These are phyloP conservation scores for Diacarnus erythraeanus DNA, from an alignment of 37 sponge, comb jelly and placozoan genomes.

Conservation along the genomic window DNA sequence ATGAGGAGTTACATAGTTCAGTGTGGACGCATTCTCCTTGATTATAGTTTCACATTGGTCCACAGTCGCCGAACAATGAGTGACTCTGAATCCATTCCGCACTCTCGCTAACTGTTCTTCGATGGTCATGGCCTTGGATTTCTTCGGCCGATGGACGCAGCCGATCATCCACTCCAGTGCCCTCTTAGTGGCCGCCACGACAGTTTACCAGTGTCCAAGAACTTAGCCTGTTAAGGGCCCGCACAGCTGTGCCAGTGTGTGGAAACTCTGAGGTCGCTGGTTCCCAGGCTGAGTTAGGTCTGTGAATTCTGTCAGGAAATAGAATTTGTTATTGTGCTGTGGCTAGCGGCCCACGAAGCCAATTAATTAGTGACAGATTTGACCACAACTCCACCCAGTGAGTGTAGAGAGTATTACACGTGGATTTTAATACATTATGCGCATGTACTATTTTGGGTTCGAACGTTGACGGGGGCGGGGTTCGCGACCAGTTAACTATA, in stretches of 20 bases:
- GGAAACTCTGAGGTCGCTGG: background rate
- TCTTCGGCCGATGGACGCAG: slow-evolving; percentile 29
- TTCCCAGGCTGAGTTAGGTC: background rate
- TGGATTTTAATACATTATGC: no score
- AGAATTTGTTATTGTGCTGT: background rate
- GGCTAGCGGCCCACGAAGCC: no score
- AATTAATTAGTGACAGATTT: no score
- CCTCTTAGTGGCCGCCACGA: slow-evolving; percentile 6
- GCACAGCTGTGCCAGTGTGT: slow-evolving; percentile 16
- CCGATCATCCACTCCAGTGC: slow-evolving; percentile 23
- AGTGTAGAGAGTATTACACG: no score
- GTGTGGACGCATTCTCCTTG: slow-evolving; percentile 63
- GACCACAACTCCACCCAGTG: no score
- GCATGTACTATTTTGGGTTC: no score
- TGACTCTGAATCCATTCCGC: slow-evolving; percentile 36
- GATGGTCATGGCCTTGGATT: slow-evolving; percentile 44
- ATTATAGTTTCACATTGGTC: slow-evolving; percentile 59
- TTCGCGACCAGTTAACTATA: no score
- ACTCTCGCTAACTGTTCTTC: slow-evolving; percentile 13
- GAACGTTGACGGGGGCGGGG: no score
- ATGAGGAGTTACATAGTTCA: slow-evolving; percentile 89
- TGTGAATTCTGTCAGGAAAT: background rate
- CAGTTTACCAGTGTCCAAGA: no score
- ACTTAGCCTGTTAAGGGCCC: background rate
- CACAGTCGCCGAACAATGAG: slow-evolving; percentile 50